A percentile compares a stretch with the other conserved stretches of the same genome.
Evolutionary conservation across 2,888 invertebrate genomes (phyloP).

Genomic region (Loripinus fragilis): DNA sequence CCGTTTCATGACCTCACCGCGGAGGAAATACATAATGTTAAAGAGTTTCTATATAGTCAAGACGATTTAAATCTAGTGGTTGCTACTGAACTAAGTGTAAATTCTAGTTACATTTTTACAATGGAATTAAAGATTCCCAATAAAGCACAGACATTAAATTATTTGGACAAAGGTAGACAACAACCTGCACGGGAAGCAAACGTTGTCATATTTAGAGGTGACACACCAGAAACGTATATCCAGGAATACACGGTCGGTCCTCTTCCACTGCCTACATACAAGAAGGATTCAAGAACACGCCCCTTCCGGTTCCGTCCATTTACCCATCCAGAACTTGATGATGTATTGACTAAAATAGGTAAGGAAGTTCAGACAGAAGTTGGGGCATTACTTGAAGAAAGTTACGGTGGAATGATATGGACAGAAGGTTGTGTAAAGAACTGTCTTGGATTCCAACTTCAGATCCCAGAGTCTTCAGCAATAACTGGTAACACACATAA

Average conservation of each 20-base stretch:
- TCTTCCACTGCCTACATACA: slow-evolving; percentile 64
- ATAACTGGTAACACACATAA: slow-evolving; percentile 53
- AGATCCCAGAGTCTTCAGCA: slow-evolving; percentile 63
- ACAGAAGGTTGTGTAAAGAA: slow-evolving; percentile 45
- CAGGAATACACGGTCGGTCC: slow-evolving; percentile 73
- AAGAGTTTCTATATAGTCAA: slow-evolving; percentile 45
- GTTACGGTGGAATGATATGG: slow-evolving; percentile 66
- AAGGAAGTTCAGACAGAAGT: slow-evolving; percentile 46
- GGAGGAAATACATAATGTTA: slow-evolving; percentile 43
- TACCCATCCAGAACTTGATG: slow-evolving; percentile 59
- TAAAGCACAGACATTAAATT: slow-evolving; percentile 39
- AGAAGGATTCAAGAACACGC: slow-evolving; percentile 50
- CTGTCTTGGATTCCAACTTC: slow-evolving; percentile 64
- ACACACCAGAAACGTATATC: slow-evolving; percentile 62
- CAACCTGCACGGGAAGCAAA: slow-evolving; percentile 68
- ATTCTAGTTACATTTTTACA: slow-evolving; percentile 49
- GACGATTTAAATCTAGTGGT: slow-evolving; percentile 42
- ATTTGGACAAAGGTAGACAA: slow-evolving; percentile 42
- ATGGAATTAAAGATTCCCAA: slow-evolving; percentile 52
- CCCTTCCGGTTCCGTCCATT: slow-evolving; percentile 67
- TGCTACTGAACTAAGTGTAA: slow-evolving; percentile 30
- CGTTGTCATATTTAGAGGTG: slow-evolving; percentile 72
- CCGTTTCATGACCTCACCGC: slow-evolving; percentile 57
- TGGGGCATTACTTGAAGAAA: slow-evolving; percentile 67
- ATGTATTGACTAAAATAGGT: slow-evolving; percentile 30